Percentiles rank a stretch among this genome's conserved stretches.
These are phyloP conservation scores for Stenotaenia linearis DNA, from an alignment of 2,888 invertebrate species.

Conservation along the genomic window DNA sequence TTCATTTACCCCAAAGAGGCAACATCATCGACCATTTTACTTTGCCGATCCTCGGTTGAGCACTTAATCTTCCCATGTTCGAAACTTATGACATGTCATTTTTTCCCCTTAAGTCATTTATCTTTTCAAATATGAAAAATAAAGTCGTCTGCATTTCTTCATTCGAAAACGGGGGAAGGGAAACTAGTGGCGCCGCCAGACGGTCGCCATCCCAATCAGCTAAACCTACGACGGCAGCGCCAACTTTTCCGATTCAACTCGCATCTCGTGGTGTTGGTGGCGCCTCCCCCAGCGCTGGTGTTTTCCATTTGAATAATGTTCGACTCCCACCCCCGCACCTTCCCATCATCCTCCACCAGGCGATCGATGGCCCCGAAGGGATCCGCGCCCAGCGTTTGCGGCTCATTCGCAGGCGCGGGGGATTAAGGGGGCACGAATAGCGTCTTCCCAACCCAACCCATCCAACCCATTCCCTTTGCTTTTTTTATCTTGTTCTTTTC, in stretches of 20 bases:
- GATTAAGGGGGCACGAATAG: slow-evolving; percentile 12
- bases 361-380: slow-evolving; percentile 14
- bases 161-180: neutral
- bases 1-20: neutral
- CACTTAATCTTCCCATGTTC: neutral
- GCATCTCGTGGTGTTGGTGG: slow-evolving; percentile 6
- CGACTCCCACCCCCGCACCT: neutral
- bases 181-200: neutral
- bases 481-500: neutral
- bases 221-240: neutral
- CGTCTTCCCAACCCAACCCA: neutral
- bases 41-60: neutral
- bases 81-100: slow-evolving; percentile 11
- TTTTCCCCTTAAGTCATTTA: neutral
- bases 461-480: neutral
- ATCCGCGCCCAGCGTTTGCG: slow-evolving; percentile 19
- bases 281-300: slow-evolving; percentile 4
- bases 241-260: slow-evolving; percentile 6
- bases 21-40: neutral
- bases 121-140: slow-evolving; percentile 14
- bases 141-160: slow-evolving; percentile 15
- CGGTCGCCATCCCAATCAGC: slow-evolving; percentile 5
- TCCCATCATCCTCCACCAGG: neutral
- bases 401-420: slow-evolving; percentile 14
- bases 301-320: slow-evolving; percentile 15